A percentile compares a stretch with the other conserved stretches of the same genome.
These are phyloP conservation scores for Notolepis coatsorum DNA, from an alignment of 2,797 vertebrate species.

Conservation along the genomic window DNA sequence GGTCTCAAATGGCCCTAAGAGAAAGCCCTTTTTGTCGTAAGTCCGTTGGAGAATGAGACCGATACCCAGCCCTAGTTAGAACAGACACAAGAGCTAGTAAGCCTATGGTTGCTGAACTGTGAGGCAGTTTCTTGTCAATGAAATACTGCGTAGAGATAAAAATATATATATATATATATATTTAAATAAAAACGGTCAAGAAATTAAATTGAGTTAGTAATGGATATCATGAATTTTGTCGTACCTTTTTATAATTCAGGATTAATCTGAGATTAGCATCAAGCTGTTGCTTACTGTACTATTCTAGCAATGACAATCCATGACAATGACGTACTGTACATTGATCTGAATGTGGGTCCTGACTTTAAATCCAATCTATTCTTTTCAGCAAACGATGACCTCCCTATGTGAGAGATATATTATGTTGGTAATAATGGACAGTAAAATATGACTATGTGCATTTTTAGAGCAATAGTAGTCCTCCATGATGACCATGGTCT, in stretches of 20 bases:
- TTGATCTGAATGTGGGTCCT: background rate
- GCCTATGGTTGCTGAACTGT: background rate
- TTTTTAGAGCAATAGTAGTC: constrained; percentile 34
- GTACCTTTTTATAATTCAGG: background rate
- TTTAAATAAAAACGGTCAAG: no score
- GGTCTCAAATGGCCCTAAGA: no score
- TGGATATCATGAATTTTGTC: background rate
- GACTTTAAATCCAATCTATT: background rate
- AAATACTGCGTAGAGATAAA: no score
- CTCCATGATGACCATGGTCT: constrained; percentile 22
- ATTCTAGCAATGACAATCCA: background rate
- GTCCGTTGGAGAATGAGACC: no score
- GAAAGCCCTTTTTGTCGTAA: no score
- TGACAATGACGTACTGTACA: background rate
- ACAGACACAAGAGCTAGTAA: no score
- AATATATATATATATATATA: no score
- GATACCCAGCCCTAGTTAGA: no score
- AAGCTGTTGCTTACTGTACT: background rate
- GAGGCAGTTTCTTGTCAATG: no score
- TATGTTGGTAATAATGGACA: background rate
- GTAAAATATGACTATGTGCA: constrained; percentile 11
- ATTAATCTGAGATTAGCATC: background rate
- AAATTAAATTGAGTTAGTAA: background rate
- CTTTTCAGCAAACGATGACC: no score
- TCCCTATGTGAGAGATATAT: background rate